Conservation (phyloP, 2,113 vertebrate genomes). For the Nothoprocta perdicaria region DNA sequence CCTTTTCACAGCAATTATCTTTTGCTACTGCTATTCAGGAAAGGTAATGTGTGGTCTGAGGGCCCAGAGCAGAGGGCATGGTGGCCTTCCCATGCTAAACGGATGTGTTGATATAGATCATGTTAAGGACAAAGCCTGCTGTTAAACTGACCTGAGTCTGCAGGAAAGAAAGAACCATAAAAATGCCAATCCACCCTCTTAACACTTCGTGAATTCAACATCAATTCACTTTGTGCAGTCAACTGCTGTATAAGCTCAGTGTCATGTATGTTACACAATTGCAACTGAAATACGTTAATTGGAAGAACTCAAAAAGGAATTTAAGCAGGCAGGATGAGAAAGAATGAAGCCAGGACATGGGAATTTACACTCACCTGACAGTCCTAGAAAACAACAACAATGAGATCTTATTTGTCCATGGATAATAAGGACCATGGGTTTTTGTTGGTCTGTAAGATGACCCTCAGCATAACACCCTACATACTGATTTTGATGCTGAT, state of each 20-base stretch:
- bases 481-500: not conserved
- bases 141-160: not conserved
- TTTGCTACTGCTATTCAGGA: not conserved
- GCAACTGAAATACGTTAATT: not conserved
- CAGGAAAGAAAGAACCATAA: not conserved
- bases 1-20: not conserved
- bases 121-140: not conserved
- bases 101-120: fast-evolving
- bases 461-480: not conserved
- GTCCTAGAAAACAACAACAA: not conserved
- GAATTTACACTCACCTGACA: not conserved
- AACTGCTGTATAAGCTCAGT: not conserved
- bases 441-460: not conserved
- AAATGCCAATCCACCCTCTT: not conserved
- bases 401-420: not conserved
- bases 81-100: not conserved
- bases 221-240: not conserved
- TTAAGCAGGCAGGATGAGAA: not conserved
- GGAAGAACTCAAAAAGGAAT: not conserved
- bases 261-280: not conserved
- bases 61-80: not conserved
- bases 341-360: not conserved
- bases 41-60: not conserved
- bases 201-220: not conserved
- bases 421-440: not conserved